Percentiles rank a stretch among this genome's conserved stretches.
Conservation (phyloP, 2,113 vertebrate species). For the Dicentrarchus labrax region DNA sequence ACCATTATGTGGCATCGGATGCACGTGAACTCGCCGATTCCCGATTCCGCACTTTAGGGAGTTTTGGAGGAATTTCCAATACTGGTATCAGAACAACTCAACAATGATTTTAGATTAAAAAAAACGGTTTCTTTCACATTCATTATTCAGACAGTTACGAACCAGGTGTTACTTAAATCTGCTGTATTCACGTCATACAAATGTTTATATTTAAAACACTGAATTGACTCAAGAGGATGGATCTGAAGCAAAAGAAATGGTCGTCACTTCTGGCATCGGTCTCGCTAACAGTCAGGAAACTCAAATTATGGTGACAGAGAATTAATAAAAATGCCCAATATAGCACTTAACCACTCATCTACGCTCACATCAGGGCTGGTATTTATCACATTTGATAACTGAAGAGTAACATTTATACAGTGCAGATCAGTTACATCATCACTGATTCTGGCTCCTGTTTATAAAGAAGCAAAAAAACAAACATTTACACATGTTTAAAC, state of each 20-base stretch:
- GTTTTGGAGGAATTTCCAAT: too few species aligned
- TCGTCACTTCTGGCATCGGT: slow-evolving; percentile 34
- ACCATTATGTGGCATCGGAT: too few species aligned
- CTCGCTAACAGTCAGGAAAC: slow-evolving; percentile 53
- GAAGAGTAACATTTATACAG: slow-evolving; percentile 17
- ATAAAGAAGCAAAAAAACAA: slow-evolving; percentile 14
- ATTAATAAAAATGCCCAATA: slow-evolving; percentile 23
- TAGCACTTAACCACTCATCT: not conserved
- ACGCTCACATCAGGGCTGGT: slow-evolving; percentile 3
- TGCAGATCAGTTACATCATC: not conserved
- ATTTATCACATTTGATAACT: slow-evolving; percentile 12
- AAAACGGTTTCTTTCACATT: too few species aligned
- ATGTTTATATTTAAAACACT: slow-evolving; percentile 58
- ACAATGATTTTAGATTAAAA: too few species aligned
- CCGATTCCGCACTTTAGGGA: too few species aligned
- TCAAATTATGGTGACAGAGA: slow-evolving; percentile 6
- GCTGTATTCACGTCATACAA: slow-evolving; percentile 57
- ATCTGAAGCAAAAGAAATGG: slow-evolving; percentile 29
- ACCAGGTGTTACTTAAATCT: not conserved
- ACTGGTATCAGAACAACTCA: too few species aligned
- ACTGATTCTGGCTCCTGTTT: not conserved
- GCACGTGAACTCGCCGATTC: too few species aligned
- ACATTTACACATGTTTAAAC: not conserved
- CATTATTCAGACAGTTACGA: not conserved
- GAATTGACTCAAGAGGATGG: slow-evolving; percentile 13